A percentile compares a stretch with the other conserved stretches of the same genome.
Conservation (phyloP, 2,797 vertebrate genomes). For the Centroberyx gerrardi region DNA sequence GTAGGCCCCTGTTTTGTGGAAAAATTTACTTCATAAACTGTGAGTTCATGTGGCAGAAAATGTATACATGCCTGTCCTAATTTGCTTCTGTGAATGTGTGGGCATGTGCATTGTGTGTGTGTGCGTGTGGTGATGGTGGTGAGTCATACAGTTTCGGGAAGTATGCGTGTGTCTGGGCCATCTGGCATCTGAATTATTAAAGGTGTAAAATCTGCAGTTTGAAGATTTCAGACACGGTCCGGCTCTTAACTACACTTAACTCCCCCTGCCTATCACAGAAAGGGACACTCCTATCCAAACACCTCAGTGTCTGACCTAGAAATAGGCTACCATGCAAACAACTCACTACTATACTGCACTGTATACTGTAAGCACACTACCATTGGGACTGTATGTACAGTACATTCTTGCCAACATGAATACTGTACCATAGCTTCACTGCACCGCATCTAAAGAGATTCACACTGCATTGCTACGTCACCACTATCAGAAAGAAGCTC, state of each 20-base stretch:
- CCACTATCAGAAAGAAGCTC: slow-evolving; percentile 74
- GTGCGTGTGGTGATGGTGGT: slow-evolving; percentile 57
- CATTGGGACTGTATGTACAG: slow-evolving; percentile 21
- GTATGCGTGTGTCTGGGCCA: slow-evolving; percentile 64
- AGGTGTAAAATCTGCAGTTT: slow-evolving; percentile 80
- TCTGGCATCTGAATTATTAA: slow-evolving; percentile 85
- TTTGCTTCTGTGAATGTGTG: slow-evolving; percentile 36
- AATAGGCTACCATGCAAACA: slow-evolving; percentile 40
- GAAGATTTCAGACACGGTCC: slow-evolving; percentile 72
- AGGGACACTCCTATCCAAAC: slow-evolving; percentile 49
- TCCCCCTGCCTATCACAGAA: slow-evolving; percentile 31
- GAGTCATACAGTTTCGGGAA: slow-evolving; percentile 79
- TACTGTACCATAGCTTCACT: slow-evolving; percentile 52
- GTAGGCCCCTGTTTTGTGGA: slow-evolving; percentile 10
- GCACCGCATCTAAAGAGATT: slow-evolving; percentile 75
- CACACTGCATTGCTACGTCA: slow-evolving; percentile 80
- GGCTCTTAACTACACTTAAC: slow-evolving; percentile 61
- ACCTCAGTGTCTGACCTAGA: slow-evolving; percentile 65
- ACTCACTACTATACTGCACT: slow-evolving; percentile 6
- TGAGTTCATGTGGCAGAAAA: slow-evolving; percentile 25
- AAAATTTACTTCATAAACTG: slow-evolving; percentile 9
- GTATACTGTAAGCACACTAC: slow-evolving; percentile 31
- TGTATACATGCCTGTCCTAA: slow-evolving; percentile 42
- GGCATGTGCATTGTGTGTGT: slow-evolving; percentile 4
- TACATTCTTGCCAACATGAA: slow-evolving; percentile 34